Conservation (phyloP, 2,797 vertebrate species). For the Liparis tanakae region DNA sequence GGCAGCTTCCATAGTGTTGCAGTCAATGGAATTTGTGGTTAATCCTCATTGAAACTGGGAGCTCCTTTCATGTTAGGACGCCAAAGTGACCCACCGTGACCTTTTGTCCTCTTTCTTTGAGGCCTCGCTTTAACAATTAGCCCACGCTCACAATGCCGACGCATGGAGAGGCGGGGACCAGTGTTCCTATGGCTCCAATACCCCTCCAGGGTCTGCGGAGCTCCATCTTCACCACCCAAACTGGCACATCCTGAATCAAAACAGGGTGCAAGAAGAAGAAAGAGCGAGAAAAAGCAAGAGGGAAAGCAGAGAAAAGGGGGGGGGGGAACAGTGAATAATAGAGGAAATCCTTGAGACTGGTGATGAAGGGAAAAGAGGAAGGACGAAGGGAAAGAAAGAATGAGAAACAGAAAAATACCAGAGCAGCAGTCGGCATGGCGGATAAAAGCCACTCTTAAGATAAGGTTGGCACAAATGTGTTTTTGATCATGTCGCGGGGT, state of each 20-base stretch:
- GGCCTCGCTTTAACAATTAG: conserved; percentile 83
- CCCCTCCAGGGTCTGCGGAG: conserved; percentile 67
- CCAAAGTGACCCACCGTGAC: conserved; percentile 84
- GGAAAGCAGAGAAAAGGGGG: conserved; percentile 38
- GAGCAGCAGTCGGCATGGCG: conserved; percentile 79
- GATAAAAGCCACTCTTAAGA: conserved; percentile 77
- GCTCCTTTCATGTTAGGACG: conserved; percentile 82
- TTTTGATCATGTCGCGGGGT: conserved; percentile 69
- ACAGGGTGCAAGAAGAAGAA: conserved; percentile 73
- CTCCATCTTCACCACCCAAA: conserved; percentile 75
- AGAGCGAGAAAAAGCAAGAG: conserved; percentile 46
- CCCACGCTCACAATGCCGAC: conserved; percentile 81
- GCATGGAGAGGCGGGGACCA: conserved; percentile 74
- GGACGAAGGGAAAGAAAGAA: conserved; percentile 58
- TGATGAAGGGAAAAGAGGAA: conserved; percentile 62
- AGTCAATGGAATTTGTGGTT: conserved; percentile 83
- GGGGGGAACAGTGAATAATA: conserved; percentile 60
- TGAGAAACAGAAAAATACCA: conserved; percentile 81
- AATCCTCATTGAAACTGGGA: conserved; percentile 86
- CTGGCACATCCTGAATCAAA: conserved; percentile 83
- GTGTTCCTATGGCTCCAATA: conserved; percentile 72
- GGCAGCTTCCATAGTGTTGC: conserved; percentile 75
- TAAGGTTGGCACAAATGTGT: conserved; percentile 79
- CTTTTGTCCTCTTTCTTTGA: conserved; percentile 86
- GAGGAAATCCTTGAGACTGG: conserved; percentile 71